Evolutionary conservation across 2,888 invertebrate species (phyloP), one percentile per base, ranked within the genome.

Genomic region (Synergus itoensis): DNA sequence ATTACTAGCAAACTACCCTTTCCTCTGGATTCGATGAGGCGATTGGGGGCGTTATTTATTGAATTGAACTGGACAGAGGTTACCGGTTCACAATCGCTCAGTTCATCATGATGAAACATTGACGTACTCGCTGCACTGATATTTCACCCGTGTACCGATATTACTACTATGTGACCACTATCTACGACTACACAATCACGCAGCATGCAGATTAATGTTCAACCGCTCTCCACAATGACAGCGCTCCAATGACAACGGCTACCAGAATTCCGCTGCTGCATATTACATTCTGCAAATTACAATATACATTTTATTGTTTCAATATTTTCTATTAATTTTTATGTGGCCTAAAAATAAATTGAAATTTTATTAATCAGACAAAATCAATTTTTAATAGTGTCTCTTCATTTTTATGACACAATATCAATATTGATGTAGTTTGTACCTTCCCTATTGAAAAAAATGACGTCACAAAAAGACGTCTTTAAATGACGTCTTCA

Each of bases 81-180:
- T 84, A 84, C 77, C 82, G 43, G 76, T 76, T 80, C 82, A 82
- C 84, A 85, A 86, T 86, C 85, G 82, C 78, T 77, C 84, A 81
- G 84, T 84, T 84, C 85, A 84, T 86, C 86, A 84, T 80, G 84
- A 84, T 86, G 86, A 86, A 85, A 86, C 86, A 87, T 85, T 85
- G 85, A 84, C 84, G 82, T 77, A 75, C 69, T 79, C 65, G 80
- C 57, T 77, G 48, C 79, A 81, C 53, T 65, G 80, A 79, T 80
- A 79, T 78, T 78, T 60, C 64, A 45, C 69, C 12, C 67, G 65
- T 76, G 41, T 40, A 40, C 48, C 9, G 62, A 36, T 43, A 67
- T 43, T 67, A 73, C 18, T 53, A 28, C 36, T 21, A 16, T 43
- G 41, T 62, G 64, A 62, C 21, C 14, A 18, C 40, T 64, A 60